Conservation (phyloP, 2,113 vertebrate species). For the Hepsetus odoe region DNA sequence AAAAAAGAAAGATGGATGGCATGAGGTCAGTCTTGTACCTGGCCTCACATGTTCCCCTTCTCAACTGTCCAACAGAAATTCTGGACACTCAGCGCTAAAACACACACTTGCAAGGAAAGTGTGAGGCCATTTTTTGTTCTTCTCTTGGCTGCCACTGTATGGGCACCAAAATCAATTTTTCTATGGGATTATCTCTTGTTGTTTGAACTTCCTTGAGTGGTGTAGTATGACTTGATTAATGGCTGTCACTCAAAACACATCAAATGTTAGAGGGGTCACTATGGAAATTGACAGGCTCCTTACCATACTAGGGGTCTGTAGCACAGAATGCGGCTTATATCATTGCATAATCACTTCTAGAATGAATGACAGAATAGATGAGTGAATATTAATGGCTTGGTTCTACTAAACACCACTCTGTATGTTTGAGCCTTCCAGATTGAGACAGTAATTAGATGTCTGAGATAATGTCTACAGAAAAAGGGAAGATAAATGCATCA, state of each 20-base stretch:
- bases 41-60: slow-evolving; percentile 48
- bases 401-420: background rate
- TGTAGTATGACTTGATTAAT: background rate
- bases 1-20: slow-evolving; percentile 57
- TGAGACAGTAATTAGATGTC: background rate
- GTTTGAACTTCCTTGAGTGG: background rate
- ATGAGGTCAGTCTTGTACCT: slow-evolving; percentile 48
- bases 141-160: slow-evolving; percentile 4
- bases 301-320: background rate
- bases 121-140: background rate
- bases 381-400: background rate
- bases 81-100: slow-evolving; percentile 26
- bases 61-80: slow-evolving; percentile 45
- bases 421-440: background rate
- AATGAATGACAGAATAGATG: slow-evolving; percentile 26
- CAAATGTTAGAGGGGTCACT: background rate
- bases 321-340: slow-evolving; percentile 1
- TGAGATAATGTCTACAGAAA: background rate
- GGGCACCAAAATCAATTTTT: slow-evolving; percentile 9
- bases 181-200: slow-evolving; percentile 9
- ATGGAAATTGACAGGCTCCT: background rate
- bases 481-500: background rate
- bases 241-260: slow-evolving; percentile 4
- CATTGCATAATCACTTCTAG: slow-evolving; percentile 25
- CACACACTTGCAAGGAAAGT: slow-evolving; percentile 27